These are phyloP conservation scores for Scrobipalpa costella DNA, from an alignment of 2,888 invertebrate species.

Conservation along the genomic window DNA sequence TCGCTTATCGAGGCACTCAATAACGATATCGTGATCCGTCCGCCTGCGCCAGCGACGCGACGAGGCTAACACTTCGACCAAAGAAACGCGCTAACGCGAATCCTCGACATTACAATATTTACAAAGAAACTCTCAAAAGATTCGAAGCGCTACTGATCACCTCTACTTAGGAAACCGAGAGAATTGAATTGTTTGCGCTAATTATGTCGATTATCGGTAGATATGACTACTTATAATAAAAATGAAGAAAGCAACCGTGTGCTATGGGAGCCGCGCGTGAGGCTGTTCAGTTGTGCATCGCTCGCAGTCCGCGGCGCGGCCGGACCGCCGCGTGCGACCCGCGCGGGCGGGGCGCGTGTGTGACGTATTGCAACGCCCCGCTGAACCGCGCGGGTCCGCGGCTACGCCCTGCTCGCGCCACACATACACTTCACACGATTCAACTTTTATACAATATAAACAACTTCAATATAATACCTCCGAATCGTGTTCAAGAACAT, in stretches of 20 bases:
- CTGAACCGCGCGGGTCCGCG: constrained; percentile 28
- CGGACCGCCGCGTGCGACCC: background rate
- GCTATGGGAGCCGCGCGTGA: constrained; percentile 70
- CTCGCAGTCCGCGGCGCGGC: constrained; percentile 45
- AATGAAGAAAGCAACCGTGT: constrained; percentile 75
- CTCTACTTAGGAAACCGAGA: constrained; percentile 77
- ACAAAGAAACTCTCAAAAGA: constrained; percentile 70
- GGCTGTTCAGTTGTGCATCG: constrained; percentile 69
- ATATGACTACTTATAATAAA: constrained; percentile 74
- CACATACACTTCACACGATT: constrained; percentile 46
- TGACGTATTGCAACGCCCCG: constrained; percentile 28
- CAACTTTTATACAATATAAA: constrained; percentile 63
- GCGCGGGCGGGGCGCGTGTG: background rate
- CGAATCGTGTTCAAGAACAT: constrained; percentile 68
- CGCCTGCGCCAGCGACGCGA: constrained; percentile 7
- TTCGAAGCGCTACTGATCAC: constrained; percentile 78
- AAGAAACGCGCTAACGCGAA: constrained; percentile 69
- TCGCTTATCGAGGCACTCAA: constrained; percentile 24
- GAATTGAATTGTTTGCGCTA: constrained; percentile 69
- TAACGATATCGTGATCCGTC: constrained; percentile 17
- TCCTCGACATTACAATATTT: constrained; percentile 75
- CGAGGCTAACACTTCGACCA: constrained; percentile 47
- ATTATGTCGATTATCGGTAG: constrained; percentile 68
- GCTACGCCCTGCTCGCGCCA: constrained; percentile 45
- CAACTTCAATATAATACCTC: constrained; percentile 66